These are phyloP conservation scores for Thyatira batis DNA, from an alignment of 2,888 invertebrate genomes.

Conservation along the genomic window DNA sequence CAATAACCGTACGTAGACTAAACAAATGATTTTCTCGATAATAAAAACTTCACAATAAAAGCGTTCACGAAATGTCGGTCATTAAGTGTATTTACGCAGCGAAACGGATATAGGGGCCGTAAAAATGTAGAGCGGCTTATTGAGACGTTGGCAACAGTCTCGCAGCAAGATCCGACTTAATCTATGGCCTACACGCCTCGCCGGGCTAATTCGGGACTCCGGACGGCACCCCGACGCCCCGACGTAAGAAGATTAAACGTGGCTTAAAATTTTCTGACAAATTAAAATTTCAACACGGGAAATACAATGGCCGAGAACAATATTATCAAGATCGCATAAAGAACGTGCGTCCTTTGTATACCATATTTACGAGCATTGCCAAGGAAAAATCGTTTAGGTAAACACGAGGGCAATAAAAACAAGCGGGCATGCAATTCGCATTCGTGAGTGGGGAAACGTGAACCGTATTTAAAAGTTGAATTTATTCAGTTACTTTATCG, in stretches of 20 bases:
- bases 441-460: conserved; percentile 57
- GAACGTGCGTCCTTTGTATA: conserved; percentile 58
- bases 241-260: conserved; percentile 51
- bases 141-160: conserved; percentile 76
- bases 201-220: conserved; percentile 56
- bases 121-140: conserved; percentile 77
- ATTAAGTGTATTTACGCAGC: conserved; percentile 80
- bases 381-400: conserved; percentile 66
- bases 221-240: conserved; percentile 27
- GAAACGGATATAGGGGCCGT: conserved; percentile 78
- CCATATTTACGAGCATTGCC: conserved; percentile 56
- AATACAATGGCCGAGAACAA: conserved; percentile 52
- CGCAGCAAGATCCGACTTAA: conserved; percentile 56
- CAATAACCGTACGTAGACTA: conserved; percentile 79
- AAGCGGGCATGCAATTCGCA: conserved; percentile 55
- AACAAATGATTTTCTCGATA: conserved; percentile 80
- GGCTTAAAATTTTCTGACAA: conserved; percentile 56
- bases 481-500: conserved; percentile 70
- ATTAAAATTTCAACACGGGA: conserved; percentile 60
- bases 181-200: conserved; percentile 60
- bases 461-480: conserved; percentile 61
- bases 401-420: conserved; percentile 62
- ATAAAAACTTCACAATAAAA: conserved; percentile 82
- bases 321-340: conserved; percentile 67
- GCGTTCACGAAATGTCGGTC: conserved; percentile 79